Evolutionary conservation across 2,888 invertebrate genomes (phyloP).

Genomic region (Eristalis intricaria): DNA sequence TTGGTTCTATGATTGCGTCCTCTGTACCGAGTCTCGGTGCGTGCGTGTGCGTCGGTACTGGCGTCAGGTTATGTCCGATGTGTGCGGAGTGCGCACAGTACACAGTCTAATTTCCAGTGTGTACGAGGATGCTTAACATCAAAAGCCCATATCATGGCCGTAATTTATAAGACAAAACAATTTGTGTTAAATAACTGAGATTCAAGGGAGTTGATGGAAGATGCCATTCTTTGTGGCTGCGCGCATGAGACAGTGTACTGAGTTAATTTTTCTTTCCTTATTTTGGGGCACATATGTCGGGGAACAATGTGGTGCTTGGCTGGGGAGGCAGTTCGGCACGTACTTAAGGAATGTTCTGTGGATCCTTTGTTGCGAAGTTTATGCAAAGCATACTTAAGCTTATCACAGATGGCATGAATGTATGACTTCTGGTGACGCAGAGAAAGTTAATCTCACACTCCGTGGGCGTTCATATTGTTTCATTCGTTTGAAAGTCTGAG

Average conservation of each 20-base stretch:
- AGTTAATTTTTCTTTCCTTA: not conserved
- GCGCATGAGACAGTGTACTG: not conserved
- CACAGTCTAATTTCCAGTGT: slow-evolving; percentile 23
- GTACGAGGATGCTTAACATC: slow-evolving; percentile 16
- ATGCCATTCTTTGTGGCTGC: not conserved
- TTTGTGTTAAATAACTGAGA: slow-evolving; percentile 35
- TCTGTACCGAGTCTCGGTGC: not conserved
- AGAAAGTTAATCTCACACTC: not conserved
- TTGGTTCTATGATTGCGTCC: slow-evolving; percentile 30
- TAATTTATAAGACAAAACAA: slow-evolving; percentile 44
- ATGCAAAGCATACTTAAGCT: not conserved
- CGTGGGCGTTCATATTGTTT: not conserved
- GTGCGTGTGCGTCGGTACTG: too few relatives aligned
- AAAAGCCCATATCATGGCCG: slow-evolving; percentile 15
- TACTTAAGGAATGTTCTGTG: not conserved
- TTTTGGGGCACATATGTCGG: not conserved
- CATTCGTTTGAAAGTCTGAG: not conserved
- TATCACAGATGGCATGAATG: not conserved
- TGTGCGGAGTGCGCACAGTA: not conserved
- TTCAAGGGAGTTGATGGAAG: not conserved
- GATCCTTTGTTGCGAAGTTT: not conserved
- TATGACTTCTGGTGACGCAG: not conserved
- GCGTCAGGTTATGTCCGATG: not conserved
- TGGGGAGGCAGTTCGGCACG: not conserved
- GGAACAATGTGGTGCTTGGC: not conserved